Evolutionary conservation across 53 echinoderm and acorn worm genomes (phyloP).

Genomic region (Paracentrotus lividus): DNA sequence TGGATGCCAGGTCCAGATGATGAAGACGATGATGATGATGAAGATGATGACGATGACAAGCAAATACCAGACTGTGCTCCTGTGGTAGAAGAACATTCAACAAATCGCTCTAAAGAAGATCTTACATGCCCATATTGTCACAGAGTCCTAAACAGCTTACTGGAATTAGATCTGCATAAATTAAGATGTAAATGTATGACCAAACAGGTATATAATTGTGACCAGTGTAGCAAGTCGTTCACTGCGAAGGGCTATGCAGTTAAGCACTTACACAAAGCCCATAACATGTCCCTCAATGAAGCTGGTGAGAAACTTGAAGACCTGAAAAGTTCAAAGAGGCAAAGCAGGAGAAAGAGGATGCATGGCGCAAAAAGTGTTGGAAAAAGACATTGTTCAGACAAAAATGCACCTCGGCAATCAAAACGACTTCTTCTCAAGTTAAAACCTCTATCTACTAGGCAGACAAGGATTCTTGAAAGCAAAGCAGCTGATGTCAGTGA

Average conservation of each 20-base stretch:
- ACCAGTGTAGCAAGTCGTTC: background rate
- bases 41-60: background rate
- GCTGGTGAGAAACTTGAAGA: background rate
- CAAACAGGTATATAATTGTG: background rate
- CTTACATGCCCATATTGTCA: conserved; percentile 39
- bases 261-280: background rate
- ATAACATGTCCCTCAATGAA: background rate
- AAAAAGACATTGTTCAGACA: background rate
- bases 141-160: background rate
- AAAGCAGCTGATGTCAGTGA: background rate
- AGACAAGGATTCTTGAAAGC: background rate
- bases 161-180: conserved; percentile 39
- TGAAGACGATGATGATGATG: too few species aligned
- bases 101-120: background rate
- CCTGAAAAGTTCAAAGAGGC: background rate
- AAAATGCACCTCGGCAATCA: background rate
- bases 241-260: too few species aligned
- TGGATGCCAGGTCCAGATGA: too few species aligned
- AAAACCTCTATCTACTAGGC: background rate
- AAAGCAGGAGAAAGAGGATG: background rate
- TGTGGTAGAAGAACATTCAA: background rate
- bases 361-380: background rate
- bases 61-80: background rate
- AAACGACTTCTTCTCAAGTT: background rate
- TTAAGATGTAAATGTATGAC: background rate